Conservation (phyloP, 2,797 vertebrate species). For the Carapus acus region DNA sequence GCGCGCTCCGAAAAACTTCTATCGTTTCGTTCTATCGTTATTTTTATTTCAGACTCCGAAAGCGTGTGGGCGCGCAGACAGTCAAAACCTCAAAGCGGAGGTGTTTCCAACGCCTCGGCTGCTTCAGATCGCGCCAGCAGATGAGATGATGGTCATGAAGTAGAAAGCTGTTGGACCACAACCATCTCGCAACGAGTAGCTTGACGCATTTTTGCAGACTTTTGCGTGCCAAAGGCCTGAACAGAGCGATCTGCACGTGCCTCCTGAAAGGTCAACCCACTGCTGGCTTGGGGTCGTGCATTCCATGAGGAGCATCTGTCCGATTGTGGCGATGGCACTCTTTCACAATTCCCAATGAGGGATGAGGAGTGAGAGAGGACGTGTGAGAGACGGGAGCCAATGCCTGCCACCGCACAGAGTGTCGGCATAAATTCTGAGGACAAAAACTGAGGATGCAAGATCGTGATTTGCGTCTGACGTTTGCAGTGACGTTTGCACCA, state of each 20-base stretch:
- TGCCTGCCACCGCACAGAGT: too few relatives aligned
- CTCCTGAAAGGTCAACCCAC: slow-evolving; percentile 50
- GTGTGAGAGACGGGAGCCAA: too few relatives aligned
- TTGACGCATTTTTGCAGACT: slow-evolving; percentile 26
- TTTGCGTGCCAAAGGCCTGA: slow-evolving; percentile 26
- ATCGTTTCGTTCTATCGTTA: slow-evolving; percentile 20
- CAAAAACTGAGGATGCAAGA: too few relatives aligned
- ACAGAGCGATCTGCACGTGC: slow-evolving; percentile 21
- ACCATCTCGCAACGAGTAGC: slow-evolving; percentile 41
- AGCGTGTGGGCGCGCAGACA: slow-evolving; percentile 49
- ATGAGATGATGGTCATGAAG: slow-evolving; percentile 33
- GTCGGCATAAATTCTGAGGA: too few relatives aligned
- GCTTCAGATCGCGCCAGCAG: slow-evolving; percentile 21
- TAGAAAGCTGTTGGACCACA: slow-evolving; percentile 43
- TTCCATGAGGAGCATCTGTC: slow-evolving; percentile 25
- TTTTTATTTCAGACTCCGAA: slow-evolving; percentile 34
- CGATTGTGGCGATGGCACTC: slow-evolving; percentile 29
- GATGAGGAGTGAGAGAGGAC: too few relatives aligned
- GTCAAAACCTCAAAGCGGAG: slow-evolving; percentile 47
- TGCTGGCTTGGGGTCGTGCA: slow-evolving; percentile 30
- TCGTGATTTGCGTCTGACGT: too few relatives aligned
- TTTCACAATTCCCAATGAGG: slow-evolving; percentile 29
- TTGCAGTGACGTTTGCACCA: too few relatives aligned
- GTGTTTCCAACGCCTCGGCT: slow-evolving; percentile 25
- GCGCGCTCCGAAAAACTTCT: not conserved